These are phyloP conservation scores for Brachionus plicatilis DNA, from an alignment of 1,140 invertebrate species.

Conservation along the genomic window DNA sequence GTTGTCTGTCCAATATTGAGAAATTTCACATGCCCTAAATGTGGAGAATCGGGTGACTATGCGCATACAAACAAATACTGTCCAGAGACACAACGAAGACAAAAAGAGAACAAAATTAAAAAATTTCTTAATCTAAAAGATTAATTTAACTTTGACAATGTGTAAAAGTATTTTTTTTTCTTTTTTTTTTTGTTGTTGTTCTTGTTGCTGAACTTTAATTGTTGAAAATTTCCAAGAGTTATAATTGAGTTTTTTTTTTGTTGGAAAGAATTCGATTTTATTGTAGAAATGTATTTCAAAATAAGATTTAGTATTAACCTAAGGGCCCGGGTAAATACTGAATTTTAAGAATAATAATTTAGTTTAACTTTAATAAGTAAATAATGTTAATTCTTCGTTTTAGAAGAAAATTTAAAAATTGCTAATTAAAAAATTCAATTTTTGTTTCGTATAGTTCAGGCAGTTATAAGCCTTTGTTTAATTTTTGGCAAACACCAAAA, in stretches of 20 bases:
- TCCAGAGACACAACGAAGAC: conserved; percentile 42
- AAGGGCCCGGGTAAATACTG: background rate
- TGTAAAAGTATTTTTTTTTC: background rate
- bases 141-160: background rate
- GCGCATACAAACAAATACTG: conserved; percentile 59
- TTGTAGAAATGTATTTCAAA: background rate
- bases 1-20: conserved; percentile 59
- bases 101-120: conserved; percentile 31
- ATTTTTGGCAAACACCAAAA: background rate
- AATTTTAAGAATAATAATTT: background rate
- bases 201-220: background rate
- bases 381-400: background rate
- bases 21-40: conserved; percentile 57
- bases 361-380: background rate
- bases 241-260: conserved; percentile 17
- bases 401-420: conserved; percentile 8
- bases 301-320: background rate
- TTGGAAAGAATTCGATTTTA: conserved; percentile 5
- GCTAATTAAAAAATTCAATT: background rate
- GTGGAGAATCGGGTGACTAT: conserved; percentile 58
- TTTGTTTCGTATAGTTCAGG: background rate
- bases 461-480: background rate
- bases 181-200: background rate
- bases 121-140: conserved; percentile 24
- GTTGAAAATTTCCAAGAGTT: background rate